Conservation (phyloP, 1,140 invertebrate species). For the Camponotus vicinus region DNA sequence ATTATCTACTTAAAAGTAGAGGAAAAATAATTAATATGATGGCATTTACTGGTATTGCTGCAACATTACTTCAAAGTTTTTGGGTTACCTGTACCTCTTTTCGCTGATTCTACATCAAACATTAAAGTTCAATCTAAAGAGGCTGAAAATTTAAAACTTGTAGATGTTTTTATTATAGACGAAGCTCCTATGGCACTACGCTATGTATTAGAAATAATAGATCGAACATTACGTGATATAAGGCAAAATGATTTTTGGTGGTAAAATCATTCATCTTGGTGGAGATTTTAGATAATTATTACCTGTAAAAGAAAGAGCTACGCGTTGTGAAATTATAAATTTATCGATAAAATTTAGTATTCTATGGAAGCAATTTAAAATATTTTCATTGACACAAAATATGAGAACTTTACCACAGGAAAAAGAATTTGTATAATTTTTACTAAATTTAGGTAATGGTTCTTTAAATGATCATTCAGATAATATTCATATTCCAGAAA, state of each 20-base stretch:
- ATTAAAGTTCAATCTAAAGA: constrained; percentile 19
- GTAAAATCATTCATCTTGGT: constrained; percentile 1
- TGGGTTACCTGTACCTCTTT: constrained; percentile 4
- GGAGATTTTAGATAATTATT: constrained; percentile 32
- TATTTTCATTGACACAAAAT: constrained; percentile 28
- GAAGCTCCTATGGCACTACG: not conserved
- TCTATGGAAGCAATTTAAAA: constrained; percentile 23
- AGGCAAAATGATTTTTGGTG: constrained; percentile 24
- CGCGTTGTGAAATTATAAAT: constrained; percentile 25
- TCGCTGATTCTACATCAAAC: not conserved
- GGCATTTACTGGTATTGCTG: constrained; percentile 15
- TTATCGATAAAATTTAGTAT: constrained; percentile 34
- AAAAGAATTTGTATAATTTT: constrained; percentile 31
- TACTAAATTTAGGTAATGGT: constrained; percentile 16
- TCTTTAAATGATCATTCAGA: constrained; percentile 13
- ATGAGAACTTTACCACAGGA: not conserved
- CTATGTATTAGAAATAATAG: constrained; percentile 15
- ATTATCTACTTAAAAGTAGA: constrained; percentile 20
- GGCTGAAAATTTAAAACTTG: not conserved
- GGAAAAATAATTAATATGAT: not conserved
- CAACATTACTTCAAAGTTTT: not conserved
- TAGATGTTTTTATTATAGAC: not conserved
- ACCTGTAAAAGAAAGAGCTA: not conserved
- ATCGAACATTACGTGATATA: constrained; percentile 12
- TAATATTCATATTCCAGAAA: constrained; percentile 10